Base-by-base conservation (phyloP, 92 coral and sea anemone species). In the Pocillopora grandis region DNA sequence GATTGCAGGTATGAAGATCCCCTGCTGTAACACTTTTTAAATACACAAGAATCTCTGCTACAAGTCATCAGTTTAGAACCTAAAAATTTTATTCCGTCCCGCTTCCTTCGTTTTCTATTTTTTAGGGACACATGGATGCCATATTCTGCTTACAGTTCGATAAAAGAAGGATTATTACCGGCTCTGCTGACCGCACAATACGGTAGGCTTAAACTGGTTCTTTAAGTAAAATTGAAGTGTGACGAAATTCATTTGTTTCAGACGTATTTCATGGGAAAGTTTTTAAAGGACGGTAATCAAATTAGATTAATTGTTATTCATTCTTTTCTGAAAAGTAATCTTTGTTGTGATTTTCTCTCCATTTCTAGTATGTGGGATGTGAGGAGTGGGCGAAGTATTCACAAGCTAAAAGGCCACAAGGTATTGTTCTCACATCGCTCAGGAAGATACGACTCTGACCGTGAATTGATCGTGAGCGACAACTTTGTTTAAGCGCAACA, bases 51-150 rank as follows among this genome's bases (percentile, higher is more conserved):
- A 14, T 6, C 10, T 42, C 52, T 7, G 52, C 8, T 42, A 42
- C 52, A 42, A 42, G 52, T 42, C 52, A 42, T 42, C 52, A 2
- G 52, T 42, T 42, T 42, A 42, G 8, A 42, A 52, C 59, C 23
- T 14, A 58, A 55, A 23, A 12, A 55, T 67, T 2, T 13, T 17
- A 35, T 64, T 64, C 31, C 5, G n/a, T 12, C 1, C 36, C 10
- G 57, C 48, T 58, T 64, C 21, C 6, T 42, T 75, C 17, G 49
- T 36, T 72, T 35, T 6, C 37, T 21, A 18, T 72, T 77, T 13
- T 72, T 67, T 77, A 95, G 96, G 99, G 99, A 20, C 99, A 97
- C 84, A 92, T 94, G 97, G 99, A 97, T 86, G 98, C 90, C 10
- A 94, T 97, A 27, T 84, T 90, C 67, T 91, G 95, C 85, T 76